Evolutionary conservation across 2,888 invertebrate genomes (phyloP).

Genomic region (Synergus umbraculus): DNA sequence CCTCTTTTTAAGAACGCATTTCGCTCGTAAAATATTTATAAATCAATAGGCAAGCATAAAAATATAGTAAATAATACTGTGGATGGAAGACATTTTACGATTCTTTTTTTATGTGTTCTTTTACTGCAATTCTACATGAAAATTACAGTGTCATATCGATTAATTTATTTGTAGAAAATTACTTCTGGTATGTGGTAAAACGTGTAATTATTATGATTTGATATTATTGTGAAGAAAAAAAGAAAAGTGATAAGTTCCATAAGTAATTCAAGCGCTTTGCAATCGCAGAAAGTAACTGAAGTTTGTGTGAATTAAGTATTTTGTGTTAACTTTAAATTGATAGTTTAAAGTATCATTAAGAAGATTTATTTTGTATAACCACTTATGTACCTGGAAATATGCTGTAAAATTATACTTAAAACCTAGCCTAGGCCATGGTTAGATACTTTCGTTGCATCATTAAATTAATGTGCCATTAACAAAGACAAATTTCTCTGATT

Average conservation of each 20-base stretch:
- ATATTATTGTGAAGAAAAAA: too few species aligned
- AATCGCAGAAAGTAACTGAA: too few species aligned
- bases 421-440: neutral
- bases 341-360: neutral
- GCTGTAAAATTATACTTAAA: neutral
- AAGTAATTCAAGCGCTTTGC: too few species aligned
- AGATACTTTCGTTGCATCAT: neutral
- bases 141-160: neutral
- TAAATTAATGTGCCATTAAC: neutral
- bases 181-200: too few species aligned
- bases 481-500: neutral
- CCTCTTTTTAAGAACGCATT: conserved; percentile 4
- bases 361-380: neutral
- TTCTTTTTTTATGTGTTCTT: conserved; percentile 14
- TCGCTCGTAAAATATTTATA: conserved; percentile 6
- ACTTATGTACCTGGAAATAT: neutral
- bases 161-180: too few species aligned
- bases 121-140: neutral
- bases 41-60: conserved; percentile 25
- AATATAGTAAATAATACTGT: conserved; percentile 8
- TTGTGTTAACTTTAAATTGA: neutral
- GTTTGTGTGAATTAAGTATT: neutral
- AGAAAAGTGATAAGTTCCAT: too few species aligned
- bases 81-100: conserved; percentile 10
- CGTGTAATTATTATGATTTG: too few species aligned